Conservation (phyloP, 2,113 vertebrate genomes). For the Lycocorax pyrrhopterus region DNA sequence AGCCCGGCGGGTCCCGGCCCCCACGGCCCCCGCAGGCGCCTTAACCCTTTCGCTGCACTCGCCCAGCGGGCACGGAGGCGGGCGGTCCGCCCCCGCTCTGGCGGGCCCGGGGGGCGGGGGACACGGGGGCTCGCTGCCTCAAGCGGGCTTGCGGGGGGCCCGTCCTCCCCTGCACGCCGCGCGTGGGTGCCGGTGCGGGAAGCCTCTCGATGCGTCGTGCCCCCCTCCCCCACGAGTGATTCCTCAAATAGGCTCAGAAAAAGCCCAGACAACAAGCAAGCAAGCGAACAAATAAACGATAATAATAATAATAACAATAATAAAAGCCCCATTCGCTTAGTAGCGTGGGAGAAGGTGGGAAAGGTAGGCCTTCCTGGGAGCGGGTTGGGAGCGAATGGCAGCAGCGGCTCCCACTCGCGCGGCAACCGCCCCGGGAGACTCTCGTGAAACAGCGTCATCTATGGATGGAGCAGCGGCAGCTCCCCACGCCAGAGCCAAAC, state of each 20-base stretch:
- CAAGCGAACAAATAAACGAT: background rate
- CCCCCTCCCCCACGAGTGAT: background rate
- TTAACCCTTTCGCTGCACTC: background rate
- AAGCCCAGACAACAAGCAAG: background rate
- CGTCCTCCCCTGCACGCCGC: background rate
- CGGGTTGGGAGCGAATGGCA: background rate
- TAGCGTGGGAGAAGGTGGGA: background rate
- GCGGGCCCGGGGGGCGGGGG: background rate
- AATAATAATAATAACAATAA: background rate
- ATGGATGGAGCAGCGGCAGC: conserved; percentile 33
- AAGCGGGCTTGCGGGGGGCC: background rate
- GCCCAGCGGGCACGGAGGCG: background rate
- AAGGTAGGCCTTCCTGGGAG: background rate
- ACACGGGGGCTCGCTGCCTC: background rate
- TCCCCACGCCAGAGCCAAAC: background rate
- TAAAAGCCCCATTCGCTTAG: background rate
- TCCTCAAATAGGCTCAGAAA: background rate
- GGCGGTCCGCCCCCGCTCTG: background rate
- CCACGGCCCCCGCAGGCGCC: background rate
- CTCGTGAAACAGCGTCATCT: conserved; percentile 71
- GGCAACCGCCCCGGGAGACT: background rate
- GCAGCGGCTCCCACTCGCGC: background rate
- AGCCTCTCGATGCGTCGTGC: background rate
- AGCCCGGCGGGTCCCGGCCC: background rate
- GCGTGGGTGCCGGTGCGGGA: background rate